Conservation (phyloP, 2,797 vertebrate genomes). For the Oophaga sylvatica region DNA sequence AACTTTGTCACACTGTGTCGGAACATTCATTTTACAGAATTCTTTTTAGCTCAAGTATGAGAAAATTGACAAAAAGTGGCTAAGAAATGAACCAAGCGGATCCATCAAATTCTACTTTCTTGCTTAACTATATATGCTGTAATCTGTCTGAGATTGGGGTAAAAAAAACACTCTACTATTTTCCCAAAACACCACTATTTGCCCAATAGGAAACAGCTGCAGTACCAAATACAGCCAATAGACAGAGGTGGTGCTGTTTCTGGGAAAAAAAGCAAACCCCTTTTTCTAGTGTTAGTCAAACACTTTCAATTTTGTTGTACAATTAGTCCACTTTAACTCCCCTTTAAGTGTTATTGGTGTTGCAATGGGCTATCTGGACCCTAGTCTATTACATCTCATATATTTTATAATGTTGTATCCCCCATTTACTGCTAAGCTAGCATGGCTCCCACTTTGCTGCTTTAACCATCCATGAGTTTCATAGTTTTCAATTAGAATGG, state of each 20-base stretch:
- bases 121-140: neutral
- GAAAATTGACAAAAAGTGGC: constrained; percentile 4
- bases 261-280: too few relatives aligned
- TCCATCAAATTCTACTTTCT: neutral
- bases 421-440: too few relatives aligned
- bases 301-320: too few relatives aligned
- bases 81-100: neutral
- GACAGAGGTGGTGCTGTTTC: neutral
- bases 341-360: too few relatives aligned
- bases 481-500: too few relatives aligned
- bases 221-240: neutral
- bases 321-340: too few relatives aligned
- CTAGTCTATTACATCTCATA: too few relatives aligned
- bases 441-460: too few relatives aligned
- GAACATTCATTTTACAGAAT: neutral
- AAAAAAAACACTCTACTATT: neutral
- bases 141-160: neutral
- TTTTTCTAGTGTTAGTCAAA: too few relatives aligned
- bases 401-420: too few relatives aligned
- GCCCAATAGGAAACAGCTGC: neutral
- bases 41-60: neutral
- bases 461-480: too few relatives aligned
- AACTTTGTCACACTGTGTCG: constrained; percentile 36
- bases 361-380: too few relatives aligned
- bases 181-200: neutral